phyloP scores from a whole-genome alignment of 1,140 invertebrate species.

The Zaprionus gabonicus region DNA sequence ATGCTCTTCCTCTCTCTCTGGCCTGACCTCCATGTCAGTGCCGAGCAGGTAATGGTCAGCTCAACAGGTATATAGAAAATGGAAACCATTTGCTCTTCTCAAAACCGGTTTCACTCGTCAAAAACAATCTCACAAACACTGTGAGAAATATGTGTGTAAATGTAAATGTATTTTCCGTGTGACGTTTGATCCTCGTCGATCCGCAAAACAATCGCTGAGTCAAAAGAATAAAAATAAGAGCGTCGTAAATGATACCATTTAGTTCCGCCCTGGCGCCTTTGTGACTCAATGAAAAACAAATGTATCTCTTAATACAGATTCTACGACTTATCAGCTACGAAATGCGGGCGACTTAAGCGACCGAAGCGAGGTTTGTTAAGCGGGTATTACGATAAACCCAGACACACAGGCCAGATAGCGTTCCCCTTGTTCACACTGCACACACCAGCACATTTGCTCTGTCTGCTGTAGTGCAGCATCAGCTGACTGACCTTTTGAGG shows the following conservation, averaged over 20 bases:
- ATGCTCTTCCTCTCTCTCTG: background rate
- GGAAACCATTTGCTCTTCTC: background rate
- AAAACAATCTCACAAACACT: background rate
- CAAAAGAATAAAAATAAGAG: background rate
- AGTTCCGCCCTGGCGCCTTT: constrained; percentile 53
- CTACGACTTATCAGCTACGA: constrained; percentile 48
- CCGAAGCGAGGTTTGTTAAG: constrained; percentile 40
- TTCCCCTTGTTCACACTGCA: background rate
- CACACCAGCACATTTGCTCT: constrained; percentile 30
- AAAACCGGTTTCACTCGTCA: constrained; percentile 29
- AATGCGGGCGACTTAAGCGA: constrained; percentile 57
- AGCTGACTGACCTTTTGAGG: constrained; percentile 52
- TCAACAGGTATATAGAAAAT: constrained; percentile 7
- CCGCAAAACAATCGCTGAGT: background rate
- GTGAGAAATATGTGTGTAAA: background rate
- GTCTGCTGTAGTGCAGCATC: constrained; percentile 33
- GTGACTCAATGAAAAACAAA: constrained; percentile 63
- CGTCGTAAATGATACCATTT: constrained; percentile 16
- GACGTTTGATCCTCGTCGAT: background rate
- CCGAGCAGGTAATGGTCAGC: constrained; percentile 8
- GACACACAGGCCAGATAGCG: constrained; percentile 18
- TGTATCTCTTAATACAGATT: constrained; percentile 50
- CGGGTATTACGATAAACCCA: constrained; percentile 59
- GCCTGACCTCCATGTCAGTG: constrained; percentile 5
- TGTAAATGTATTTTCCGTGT: background rate